These are phyloP conservation scores for Bombus affinis DNA, from an alignment of 1,140 invertebrate species.

Conservation along the genomic window DNA sequence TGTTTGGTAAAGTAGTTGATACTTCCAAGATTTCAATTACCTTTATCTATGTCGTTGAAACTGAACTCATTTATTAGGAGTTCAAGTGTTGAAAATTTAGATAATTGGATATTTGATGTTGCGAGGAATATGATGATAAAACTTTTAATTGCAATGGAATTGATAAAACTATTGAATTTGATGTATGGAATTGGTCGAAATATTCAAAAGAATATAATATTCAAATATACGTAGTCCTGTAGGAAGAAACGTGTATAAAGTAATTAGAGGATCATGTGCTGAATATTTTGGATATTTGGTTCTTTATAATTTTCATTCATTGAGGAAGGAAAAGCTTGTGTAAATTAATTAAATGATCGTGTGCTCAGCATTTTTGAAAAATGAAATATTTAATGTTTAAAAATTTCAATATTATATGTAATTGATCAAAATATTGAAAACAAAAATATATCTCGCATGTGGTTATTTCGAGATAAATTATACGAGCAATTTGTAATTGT, in stretches of 20 bases:
- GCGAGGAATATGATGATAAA: no score
- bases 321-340: neutral
- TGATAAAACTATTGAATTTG: neutral
- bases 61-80: neutral
- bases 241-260: neutral
- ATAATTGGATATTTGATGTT: neutral
- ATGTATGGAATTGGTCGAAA: neutral
- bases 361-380: neutral
- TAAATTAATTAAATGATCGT: neutral
- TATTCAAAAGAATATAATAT: neutral
- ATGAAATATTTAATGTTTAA: neutral
- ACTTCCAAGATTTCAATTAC: neutral
- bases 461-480: neutral
- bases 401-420: neutral
- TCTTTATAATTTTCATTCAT: no score
- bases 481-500: neutral
- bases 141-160: no score
- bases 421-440: neutral
- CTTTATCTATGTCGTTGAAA: neutral
- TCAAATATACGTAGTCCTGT: neutral
- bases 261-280: neutral
- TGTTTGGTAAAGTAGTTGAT: neutral
- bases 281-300: neutral
- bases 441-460: neutral
- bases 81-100: neutral